These are phyloP conservation scores for Lytechinus pictus DNA, from an alignment of 35 echinoderm and acorn worm species.

Conservation along the genomic window DNA sequence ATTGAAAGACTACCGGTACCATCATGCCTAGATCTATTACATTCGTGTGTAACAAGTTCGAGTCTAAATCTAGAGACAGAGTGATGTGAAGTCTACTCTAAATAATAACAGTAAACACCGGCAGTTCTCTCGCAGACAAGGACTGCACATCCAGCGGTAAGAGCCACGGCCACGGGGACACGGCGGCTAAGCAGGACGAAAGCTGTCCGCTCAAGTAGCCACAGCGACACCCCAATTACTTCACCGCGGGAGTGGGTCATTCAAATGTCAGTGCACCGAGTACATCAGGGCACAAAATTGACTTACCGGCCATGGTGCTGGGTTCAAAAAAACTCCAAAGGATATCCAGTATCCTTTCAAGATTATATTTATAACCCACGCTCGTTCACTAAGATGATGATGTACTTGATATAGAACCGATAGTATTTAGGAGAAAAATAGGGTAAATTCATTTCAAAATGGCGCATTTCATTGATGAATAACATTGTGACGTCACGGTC, in stretches of 20 bases:
- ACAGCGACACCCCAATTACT: constrained; percentile 4
- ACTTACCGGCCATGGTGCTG: constrained; percentile 92
- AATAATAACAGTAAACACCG: too few relatives aligned
- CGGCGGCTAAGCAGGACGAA: background rate
- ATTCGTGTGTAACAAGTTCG: too few relatives aligned
- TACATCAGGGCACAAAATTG: constrained; percentile 14
- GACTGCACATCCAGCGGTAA: background rate
- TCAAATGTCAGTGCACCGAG: constrained; percentile 51
- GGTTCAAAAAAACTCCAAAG: constrained; percentile 58
- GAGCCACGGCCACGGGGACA: background rate
- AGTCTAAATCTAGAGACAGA: too few relatives aligned
- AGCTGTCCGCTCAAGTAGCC: background rate
- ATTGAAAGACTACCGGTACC: too few relatives aligned
- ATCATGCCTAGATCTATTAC: too few relatives aligned
- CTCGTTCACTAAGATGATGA: constrained; percentile 45
- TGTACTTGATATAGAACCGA: constrained; percentile 67
- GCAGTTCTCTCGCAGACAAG: too few relatives aligned
- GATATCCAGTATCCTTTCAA: constrained; percentile 48
- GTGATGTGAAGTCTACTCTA: too few relatives aligned
- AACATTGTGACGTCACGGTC: constrained; percentile 52
- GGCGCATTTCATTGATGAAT: constrained; percentile 60
- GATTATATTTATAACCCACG: constrained; percentile 21
- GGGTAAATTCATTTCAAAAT: constrained; percentile 80
- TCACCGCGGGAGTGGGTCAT: background rate
- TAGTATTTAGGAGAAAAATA: constrained; percentile 52